Percentiles rank a stretch among this genome's conserved stretches.
Evolutionary conservation across 64 coral and sea anemone species (phyloP).

Genomic region (Actinia equina): DNA sequence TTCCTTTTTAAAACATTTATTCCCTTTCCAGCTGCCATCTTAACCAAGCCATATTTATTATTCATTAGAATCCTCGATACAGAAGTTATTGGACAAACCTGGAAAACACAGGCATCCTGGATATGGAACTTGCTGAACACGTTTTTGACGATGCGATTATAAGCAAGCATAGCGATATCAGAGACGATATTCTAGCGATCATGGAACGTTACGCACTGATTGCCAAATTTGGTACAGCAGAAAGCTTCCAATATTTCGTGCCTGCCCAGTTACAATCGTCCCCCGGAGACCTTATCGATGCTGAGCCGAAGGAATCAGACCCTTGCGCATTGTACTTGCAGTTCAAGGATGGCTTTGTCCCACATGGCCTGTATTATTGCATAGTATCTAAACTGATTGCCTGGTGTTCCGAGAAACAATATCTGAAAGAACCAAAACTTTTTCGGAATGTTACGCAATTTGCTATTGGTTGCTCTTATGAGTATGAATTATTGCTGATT

Average conservation of each 20-base stretch:
- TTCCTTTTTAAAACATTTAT: too few species aligned
- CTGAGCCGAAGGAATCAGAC: background rate
- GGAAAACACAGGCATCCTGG: slow-evolving; percentile 36
- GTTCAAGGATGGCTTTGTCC: slow-evolving; percentile 46
- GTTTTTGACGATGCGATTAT: slow-evolving; percentile 22
- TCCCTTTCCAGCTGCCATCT: too few species aligned
- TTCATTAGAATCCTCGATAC: slow-evolving; percentile 23
- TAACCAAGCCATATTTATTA: background rate
- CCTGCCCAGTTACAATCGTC: slow-evolving; percentile 46
- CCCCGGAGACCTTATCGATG: slow-evolving; percentile 17
- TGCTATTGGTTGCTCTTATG: too few species aligned
- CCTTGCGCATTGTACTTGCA: slow-evolving; percentile 39
- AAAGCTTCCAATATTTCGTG: slow-evolving; percentile 22
- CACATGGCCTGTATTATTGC: slow-evolving; percentile 35
- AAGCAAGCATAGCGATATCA: background rate
- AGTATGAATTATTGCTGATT: slow-evolving; percentile 31
- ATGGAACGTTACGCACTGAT: slow-evolving; percentile 60
- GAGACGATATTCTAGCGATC: slow-evolving; percentile 42
- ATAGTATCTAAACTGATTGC: slow-evolving; percentile 29
- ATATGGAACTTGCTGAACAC: slow-evolving; percentile 29
- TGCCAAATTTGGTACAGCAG: slow-evolving; percentile 2
- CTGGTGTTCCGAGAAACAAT: slow-evolving; percentile 10
- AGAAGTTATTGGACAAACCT: slow-evolving; percentile 31
- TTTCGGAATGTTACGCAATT: slow-evolving; percentile 40
- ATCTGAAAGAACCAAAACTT: slow-evolving; percentile 36